Evolutionary conservation across 2,888 invertebrate genomes (phyloP), one percentile per base, ranked within the genome.

Genomic region (Pecten maximus): DNA sequence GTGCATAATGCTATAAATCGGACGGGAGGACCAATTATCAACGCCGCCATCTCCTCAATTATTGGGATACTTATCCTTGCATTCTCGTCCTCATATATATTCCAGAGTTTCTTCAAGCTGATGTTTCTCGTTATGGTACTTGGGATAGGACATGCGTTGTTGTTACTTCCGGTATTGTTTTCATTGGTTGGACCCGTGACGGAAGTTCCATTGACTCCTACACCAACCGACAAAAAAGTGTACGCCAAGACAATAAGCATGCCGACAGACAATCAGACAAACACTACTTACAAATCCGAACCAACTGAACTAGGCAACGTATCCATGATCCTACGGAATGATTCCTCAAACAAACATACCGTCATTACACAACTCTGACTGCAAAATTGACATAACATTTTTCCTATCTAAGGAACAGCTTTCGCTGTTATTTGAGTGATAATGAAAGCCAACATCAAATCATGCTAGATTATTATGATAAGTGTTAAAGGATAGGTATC

Each of bases 41-140:
- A 94, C 40, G 93, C 93, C 3, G 93, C 93, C 2, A 23, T 93
- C 3, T 94, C 94, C 0, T 93, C 94, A 0, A 60, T 94, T 15
- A 40, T 94, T 4, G 94, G 94, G 0, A 89, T 94, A 4, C n/a
- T 93, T 12, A 90, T 93, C 8, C 90, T 94, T n/a, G 89, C 90
- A 19, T 86, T 89, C n/a, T 93, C 94, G 4, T 88, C 89, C n/a
- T 93, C 93, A 0, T 94, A 91, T 88, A 92, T 94, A 3, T 94
- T 94, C 89, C 87, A 88, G 2, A 92, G 93, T 0, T 94, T 94
- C 88, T 94, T 93, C 87, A 93, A 93, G 87, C 88, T 94, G 2
- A 94, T 94, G 93, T 89, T 93, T 15, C 87, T 93, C 1, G 94
- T 94, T 1, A 92, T 94, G 40, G 50, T 90, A 0, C 93, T 94